phyloP scores from a whole-genome alignment of 53 echinoderm and acorn worm genomes.

The Pentamera pediparva region DNA sequence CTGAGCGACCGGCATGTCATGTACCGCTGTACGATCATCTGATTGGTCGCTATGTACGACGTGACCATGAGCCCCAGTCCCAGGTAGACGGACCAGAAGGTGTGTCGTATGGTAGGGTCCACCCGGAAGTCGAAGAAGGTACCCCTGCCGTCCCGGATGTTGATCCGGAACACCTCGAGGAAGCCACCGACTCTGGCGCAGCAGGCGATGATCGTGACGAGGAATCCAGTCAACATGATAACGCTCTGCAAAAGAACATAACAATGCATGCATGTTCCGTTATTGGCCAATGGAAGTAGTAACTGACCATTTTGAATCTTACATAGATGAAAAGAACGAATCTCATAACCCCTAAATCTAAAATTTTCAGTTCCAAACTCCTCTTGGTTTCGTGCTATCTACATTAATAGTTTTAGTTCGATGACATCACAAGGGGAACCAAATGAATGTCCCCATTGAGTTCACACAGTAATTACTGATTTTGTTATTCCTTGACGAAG shows the following conservation, averaged over 20 bases:
- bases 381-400: too few species aligned
- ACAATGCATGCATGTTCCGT: too few species aligned
- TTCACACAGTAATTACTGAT: too few species aligned
- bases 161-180: background rate
- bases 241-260: background rate
- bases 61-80: background rate
- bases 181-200: background rate
- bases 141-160: background rate
- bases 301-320: too few species aligned
- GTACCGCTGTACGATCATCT: background rate
- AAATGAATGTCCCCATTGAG: too few species aligned
- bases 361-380: too few species aligned
- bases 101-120: background rate
- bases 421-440: too few species aligned
- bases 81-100: background rate
- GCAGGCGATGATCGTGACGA: slow-evolving; percentile 2
- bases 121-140: background rate
- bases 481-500: too few species aligned
- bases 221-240: slow-evolving; percentile 2
- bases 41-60: background rate
- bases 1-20: slow-evolving; percentile 1
- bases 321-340: too few species aligned
- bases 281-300: too few species aligned
- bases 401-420: too few species aligned
- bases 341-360: too few species aligned